These are phyloP conservation scores for Teleogryllus oceanicus DNA, from an alignment of 2,888 invertebrate genomes.

Conservation along the genomic window DNA sequence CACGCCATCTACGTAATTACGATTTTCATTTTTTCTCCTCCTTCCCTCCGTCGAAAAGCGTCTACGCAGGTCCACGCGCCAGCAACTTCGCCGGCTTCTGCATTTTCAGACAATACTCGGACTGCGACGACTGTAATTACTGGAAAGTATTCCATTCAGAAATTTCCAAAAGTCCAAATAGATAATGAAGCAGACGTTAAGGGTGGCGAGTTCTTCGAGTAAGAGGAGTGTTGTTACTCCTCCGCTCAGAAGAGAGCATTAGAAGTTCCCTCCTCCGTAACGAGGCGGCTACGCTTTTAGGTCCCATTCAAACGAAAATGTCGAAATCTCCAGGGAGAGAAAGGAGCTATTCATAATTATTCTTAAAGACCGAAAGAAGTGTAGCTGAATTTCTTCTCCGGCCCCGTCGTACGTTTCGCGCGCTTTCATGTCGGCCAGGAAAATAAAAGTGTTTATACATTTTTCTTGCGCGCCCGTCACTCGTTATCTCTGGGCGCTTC, in stretches of 20 bases:
- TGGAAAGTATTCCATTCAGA: constrained; percentile 10
- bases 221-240: constrained; percentile 1
- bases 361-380: too few relatives aligned
- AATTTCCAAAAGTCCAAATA: constrained; percentile 18
- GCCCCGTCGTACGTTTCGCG: background rate
- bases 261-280: constrained; percentile 9
- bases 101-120: constrained; percentile 18
- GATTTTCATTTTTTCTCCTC: constrained; percentile 6
- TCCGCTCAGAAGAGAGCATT: background rate
- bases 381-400: too few relatives aligned
- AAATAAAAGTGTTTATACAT: constrained; percentile 2
- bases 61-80: background rate
- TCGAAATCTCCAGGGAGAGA: background rate
- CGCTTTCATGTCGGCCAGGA: background rate
- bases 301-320: background rate
- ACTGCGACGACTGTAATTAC: background rate
- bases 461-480: background rate
- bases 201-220: background rate
- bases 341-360: background rate
- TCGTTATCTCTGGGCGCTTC: background rate
- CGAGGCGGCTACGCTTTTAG: background rate
- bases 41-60: background rate
- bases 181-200: background rate
- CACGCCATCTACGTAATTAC: constrained; percentile 18
- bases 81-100: background rate